These are phyloP conservation scores for Sesamia inferens DNA, from an alignment of 2,888 invertebrate species.

Conservation along the genomic window DNA sequence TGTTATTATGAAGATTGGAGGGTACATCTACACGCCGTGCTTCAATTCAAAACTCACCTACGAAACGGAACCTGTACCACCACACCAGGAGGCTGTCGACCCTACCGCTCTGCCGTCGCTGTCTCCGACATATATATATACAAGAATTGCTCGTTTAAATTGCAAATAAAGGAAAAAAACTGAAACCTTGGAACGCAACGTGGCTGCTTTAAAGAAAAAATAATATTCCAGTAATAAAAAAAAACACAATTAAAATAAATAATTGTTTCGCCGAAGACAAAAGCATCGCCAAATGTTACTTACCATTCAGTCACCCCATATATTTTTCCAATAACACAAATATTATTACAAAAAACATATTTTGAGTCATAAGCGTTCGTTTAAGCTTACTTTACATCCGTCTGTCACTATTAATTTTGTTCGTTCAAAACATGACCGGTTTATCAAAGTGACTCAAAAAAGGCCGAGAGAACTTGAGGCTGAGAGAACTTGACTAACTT, in stretches of 20 bases:
- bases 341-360: slow-evolving; percentile 12
- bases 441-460: background rate
- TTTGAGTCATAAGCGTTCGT: background rate
- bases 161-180: too few species aligned
- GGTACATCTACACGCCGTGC: too few species aligned
- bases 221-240: background rate
- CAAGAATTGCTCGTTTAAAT: too few species aligned
- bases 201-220: background rate
- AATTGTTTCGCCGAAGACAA: background rate
- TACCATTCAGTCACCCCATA: too few species aligned
- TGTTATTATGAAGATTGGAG: too few species aligned
- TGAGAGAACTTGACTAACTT: too few species aligned
- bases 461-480: background rate
- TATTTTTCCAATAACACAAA: slow-evolving; percentile 16
- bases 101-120: too few species aligned
- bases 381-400: background rate
- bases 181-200: background rate
- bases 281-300: slow-evolving; percentile 1
- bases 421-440: background rate
- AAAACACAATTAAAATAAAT: background rate
- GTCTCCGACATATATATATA: too few species aligned
- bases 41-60: too few species aligned
- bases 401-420: background rate
- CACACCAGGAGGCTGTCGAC: too few species aligned
- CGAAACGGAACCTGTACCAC: too few species aligned